Evolutionary conservation across 1,140 invertebrate species (phyloP), one percentile per base, ranked within the genome.

Genomic region (Saxidomus purpurata): DNA sequence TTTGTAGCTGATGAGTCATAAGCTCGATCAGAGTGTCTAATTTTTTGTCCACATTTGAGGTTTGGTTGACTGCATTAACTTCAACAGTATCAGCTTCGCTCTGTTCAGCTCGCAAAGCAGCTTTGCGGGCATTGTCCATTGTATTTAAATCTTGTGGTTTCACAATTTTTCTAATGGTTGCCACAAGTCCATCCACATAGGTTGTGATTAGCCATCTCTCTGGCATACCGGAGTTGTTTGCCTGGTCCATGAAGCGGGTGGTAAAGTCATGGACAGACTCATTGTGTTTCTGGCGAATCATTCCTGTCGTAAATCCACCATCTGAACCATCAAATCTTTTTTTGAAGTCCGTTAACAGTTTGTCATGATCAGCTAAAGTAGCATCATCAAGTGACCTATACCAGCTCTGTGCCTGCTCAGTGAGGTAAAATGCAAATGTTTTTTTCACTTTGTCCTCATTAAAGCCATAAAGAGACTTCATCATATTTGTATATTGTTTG

Each of bases 61-160:
- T n/a, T 43, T 13, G 3, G 55, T 1, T 28, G 1, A 47, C 61
- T 22, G 52, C 79, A 38, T 11, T 40, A 1, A 63, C 52, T n/a
- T 43, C 22, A 3, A 63, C 79, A 81, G 28, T 28, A 25, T 69
- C 69, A 17, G 40, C 3, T 28, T 63, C 59, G 25, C 55, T 34
- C 28, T 55, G 4, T 36, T 86, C 83, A 4, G 83, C 83, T 76
- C 40, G 4, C 1, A 86, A 13, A n/a, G 83, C 83, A 34, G 83
- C 83, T 2, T n/a, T 8, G 4, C 77, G 13, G 22, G 77, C 77
- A 34, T 11, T 2, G 0, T 59, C 77, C 49, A 81, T 3, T 34
- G 77, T 25, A 3, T 3, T 8, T 9, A 81, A 2, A 31, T 81
- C 49, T 52, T 79, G 77, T n/a, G 77, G 77, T 22, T 81, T 81